Conservation (phyloP, 1,140 invertebrate species). For the Leptonema lineaticorne region DNA sequence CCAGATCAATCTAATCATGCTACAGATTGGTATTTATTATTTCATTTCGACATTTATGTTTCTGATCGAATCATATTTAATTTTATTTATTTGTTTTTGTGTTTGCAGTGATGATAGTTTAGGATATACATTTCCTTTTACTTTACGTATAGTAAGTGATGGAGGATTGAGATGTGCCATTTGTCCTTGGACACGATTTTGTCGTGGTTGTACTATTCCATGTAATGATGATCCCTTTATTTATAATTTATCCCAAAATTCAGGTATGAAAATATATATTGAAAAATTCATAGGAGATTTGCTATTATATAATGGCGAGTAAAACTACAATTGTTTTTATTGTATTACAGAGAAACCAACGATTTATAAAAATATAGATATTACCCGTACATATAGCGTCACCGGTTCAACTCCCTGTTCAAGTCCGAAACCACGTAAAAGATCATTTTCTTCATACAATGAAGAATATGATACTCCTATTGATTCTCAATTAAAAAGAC, state of each 20-base stretch:
- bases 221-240: conserved; percentile 60
- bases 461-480: neutral
- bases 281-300: too few species aligned
- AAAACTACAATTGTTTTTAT: neutral
- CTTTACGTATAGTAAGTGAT: conserved; percentile 71
- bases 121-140: conserved; percentile 87
- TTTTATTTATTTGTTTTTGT: conserved; percentile 22
- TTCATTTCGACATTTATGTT: neutral
- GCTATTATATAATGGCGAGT: neutral
- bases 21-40: conserved; percentile 71
- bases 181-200: conserved; percentile 85
- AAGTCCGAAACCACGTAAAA: conserved; percentile 7
- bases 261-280: neutral
- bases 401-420: neutral
- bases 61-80: neutral
- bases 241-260: conserved; percentile 23
- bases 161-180: conserved; percentile 74
- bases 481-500: conserved; percentile 9
- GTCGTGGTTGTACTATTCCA: conserved; percentile 78
- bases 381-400: neutral
- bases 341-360: neutral
- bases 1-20: conserved; percentile 75
- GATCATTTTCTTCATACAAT: neutral
- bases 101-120: conserved; percentile 80
- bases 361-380: neutral